A percentile compares a stretch with the other conserved stretches of the same genome.
Conservation (phyloP, 2,888 invertebrate genomes). For the Cerastis leucographa region DNA sequence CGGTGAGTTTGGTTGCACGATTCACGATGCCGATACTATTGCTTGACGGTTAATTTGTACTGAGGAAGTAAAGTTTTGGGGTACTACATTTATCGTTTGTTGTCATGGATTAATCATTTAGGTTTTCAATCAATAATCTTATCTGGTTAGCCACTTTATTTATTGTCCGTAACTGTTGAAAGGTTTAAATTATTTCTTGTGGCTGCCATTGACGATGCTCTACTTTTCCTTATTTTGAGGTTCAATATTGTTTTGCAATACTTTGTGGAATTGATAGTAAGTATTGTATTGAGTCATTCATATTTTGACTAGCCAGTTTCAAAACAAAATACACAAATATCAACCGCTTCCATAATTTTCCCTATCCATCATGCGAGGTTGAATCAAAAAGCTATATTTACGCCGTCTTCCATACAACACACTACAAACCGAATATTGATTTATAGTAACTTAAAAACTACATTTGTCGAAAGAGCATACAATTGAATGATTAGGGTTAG, state of each 20-base stretch:
- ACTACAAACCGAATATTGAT: constrained; percentile 34
- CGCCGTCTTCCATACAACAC: constrained; percentile 32
- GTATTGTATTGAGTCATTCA: constrained; percentile 23
- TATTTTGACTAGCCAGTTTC: background rate
- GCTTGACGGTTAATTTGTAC: constrained; percentile 23
- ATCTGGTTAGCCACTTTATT: background rate
- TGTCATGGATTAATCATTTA: background rate
- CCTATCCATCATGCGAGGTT: constrained; percentile 10
- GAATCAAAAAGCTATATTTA: constrained; percentile 26
- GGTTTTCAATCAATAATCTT: background rate
- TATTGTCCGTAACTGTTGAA: background rate
- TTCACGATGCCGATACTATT: constrained; percentile 52
- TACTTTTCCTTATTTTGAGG: constrained; percentile 33
- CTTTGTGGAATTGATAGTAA: constrained; percentile 8
- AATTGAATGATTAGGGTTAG: constrained; percentile 68
- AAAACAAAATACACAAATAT: constrained; percentile 4
- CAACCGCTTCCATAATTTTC: constrained; percentile 15
- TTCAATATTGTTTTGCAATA: constrained; percentile 7
- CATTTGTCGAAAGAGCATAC: constrained; percentile 56
- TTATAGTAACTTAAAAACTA: constrained; percentile 60
- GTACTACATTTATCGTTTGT: background rate
- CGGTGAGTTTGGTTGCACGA: constrained; percentile 44
- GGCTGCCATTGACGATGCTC: background rate
- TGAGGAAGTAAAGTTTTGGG: background rate
- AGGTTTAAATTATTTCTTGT: background rate